These are phyloP conservation scores for Mesocricetus auratus DNA, from an alignment of 2,113 vertebrate species.

Conservation along the genomic window DNA sequence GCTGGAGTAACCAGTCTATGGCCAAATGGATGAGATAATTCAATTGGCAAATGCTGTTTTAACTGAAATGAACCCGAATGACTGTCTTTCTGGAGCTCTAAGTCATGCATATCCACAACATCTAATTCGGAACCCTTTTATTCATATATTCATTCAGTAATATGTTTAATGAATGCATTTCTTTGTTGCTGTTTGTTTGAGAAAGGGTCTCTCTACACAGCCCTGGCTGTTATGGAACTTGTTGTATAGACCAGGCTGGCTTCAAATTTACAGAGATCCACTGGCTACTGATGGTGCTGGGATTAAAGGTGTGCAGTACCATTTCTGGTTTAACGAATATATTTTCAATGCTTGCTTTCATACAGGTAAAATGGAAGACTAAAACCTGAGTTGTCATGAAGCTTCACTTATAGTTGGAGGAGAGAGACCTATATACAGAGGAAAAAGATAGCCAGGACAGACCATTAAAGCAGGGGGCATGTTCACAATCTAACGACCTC, in stretches of 20 bases:
- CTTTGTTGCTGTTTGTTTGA: neutral
- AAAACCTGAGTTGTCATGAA: neutral
- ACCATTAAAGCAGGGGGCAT: neutral
- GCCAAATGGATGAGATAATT: conserved; percentile 29
- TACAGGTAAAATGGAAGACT: neutral
- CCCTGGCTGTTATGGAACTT: neutral
- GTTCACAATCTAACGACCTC: neutral
- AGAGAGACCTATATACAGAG: neutral
- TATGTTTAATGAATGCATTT: neutral
- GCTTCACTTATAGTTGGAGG: neutral
- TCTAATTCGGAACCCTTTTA: neutral
- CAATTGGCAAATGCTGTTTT: conserved; percentile 12
- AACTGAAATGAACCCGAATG: conserved; percentile 33
- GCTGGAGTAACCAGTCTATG: neutral
- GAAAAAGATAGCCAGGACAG: neutral
- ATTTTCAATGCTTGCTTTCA: neutral
- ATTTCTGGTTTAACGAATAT: neutral
- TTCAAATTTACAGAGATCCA: neutral
- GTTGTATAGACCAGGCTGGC: neutral
- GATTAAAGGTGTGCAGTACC: neutral
- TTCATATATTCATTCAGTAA: neutral
- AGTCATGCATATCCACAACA: neutral
- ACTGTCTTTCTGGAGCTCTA: neutral
- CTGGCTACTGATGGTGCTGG: too few relatives aligned
- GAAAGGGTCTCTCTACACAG: neutral